These are phyloP conservation scores for Aythya baeri DNA, from an alignment of 2,113 vertebrate species.

Conservation along the genomic window DNA sequence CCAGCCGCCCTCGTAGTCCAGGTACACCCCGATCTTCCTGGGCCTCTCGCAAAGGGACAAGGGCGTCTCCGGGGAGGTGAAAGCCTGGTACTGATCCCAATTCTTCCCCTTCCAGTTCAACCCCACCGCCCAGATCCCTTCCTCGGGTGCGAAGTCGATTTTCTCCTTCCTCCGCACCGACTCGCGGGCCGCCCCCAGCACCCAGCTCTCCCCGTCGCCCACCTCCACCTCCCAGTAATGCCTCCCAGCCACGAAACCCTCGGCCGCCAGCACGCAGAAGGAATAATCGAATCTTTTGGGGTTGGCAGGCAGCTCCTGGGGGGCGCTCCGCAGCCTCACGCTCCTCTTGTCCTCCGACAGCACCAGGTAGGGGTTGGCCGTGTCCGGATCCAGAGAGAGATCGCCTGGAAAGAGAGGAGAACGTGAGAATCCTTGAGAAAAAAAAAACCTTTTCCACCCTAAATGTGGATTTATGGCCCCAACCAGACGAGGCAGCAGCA, in stretches of 20 bases:
- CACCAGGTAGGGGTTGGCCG: conserved; percentile 63
- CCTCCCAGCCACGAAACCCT: conserved; percentile 33
- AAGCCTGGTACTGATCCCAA: conserved; percentile 57
- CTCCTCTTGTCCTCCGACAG: conserved; percentile 56
- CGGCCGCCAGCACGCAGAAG: conserved; percentile 51
- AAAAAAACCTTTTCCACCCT: background rate
- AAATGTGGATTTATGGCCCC: background rate
- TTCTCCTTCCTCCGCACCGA: conserved; percentile 61
- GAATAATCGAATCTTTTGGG: conserved; percentile 63
- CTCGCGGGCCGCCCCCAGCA: conserved; percentile 35
- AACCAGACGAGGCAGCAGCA: rapidly evolving
- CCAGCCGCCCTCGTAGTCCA: conserved; percentile 13
- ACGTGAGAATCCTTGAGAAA: rapidly evolving
- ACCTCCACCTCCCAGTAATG: conserved; percentile 76
- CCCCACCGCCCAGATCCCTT: conserved; percentile 64
- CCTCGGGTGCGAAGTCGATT: conserved; percentile 32
- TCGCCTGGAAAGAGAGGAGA: background rate
- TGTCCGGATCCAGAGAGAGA: conserved; percentile 63
- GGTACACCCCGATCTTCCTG: conserved; percentile 21
- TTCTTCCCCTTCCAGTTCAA: conserved; percentile 68
- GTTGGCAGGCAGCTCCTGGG: background rate
- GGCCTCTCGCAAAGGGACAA: conserved; percentile 34
- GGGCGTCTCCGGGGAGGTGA: conserved; percentile 27
- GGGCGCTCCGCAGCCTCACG: conserved; percentile 26
- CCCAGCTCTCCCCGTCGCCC: conserved; percentile 63